phyloP scores from a whole-genome alignment of 1,140 invertebrate genomes.

The Onthophagus taurus region DNA sequence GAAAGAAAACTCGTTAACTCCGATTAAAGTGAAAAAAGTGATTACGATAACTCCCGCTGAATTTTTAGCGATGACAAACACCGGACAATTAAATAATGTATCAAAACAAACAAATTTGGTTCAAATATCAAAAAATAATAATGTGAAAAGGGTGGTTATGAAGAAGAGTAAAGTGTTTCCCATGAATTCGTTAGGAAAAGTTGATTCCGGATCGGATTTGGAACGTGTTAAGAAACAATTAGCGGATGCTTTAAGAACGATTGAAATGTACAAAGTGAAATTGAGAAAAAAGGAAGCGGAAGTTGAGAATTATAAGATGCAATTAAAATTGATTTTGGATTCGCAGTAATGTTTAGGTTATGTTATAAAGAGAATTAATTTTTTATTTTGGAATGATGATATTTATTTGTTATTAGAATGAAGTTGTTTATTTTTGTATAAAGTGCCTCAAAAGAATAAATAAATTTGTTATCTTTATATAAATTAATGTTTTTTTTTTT shows the following conservation, averaged over 20 bases:
- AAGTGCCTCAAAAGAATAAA: too few relatives aligned
- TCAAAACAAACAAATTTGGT: constrained; percentile 20
- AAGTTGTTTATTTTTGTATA: too few relatives aligned
- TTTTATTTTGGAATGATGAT: too few relatives aligned
- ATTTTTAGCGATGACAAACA: constrained; percentile 30
- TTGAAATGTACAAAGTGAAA: constrained; percentile 43
- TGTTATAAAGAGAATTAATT: too few relatives aligned
- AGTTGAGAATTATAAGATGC: constrained; percentile 44
- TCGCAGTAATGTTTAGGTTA: too few relatives aligned
- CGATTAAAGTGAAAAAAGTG: constrained; percentile 33
- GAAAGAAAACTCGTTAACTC: constrained; percentile 15
- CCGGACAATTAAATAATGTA: constrained; percentile 14
- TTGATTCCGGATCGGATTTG: constrained; percentile 36
- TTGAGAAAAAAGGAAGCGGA: constrained; percentile 44
- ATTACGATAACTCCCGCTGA: constrained; percentile 34
- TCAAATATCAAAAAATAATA: constrained; percentile 15
- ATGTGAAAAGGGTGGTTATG: constrained; percentile 36
- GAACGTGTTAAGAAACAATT: constrained; percentile 42
- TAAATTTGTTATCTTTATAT: too few relatives aligned
- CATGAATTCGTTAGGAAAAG: constrained; percentile 21
- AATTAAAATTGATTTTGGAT: constrained; percentile 28
- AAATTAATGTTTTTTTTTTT: too few relatives aligned
- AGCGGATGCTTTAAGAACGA: constrained; percentile 40
- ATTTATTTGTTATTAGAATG: too few relatives aligned
- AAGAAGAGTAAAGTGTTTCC: constrained; percentile 37